A percentile compares a stretch with the other conserved stretches of the same genome.
Conservation (phyloP, 2,797 vertebrate species). For the Leucoraja ocellata region DNA sequence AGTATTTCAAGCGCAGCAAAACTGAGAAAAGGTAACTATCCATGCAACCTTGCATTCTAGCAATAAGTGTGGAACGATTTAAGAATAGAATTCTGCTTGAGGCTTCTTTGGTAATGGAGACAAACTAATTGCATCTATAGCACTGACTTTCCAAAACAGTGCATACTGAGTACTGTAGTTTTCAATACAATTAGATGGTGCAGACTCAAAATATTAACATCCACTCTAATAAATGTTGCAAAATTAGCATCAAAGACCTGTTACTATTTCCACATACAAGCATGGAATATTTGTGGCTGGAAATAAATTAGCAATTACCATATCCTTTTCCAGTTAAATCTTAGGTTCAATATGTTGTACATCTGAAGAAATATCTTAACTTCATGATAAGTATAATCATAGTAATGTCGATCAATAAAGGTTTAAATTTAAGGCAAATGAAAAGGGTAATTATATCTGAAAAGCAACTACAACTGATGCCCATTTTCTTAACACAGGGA, state of each 20-base stretch:
- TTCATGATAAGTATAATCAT: not conserved
- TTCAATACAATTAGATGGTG: not conserved
- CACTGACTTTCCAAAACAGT: not conserved
- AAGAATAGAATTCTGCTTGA: too few species aligned
- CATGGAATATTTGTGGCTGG: not conserved
- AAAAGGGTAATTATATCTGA: too few species aligned
- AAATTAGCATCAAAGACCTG: not conserved
- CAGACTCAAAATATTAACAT: not conserved
- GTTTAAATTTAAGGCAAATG: not conserved
- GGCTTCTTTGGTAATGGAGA: not conserved
- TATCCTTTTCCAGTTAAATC: not conserved
- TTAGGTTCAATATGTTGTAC: too few species aligned
- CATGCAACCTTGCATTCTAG: not conserved
- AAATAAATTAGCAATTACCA: not conserved
- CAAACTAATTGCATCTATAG: not conserved
- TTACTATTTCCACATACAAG: not conserved
- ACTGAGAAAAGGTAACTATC: not conserved
- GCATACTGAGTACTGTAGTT: not conserved
- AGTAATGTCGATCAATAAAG: not conserved
- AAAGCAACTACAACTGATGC: not conserved
- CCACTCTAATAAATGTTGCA: not conserved
- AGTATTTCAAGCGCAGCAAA: not conserved
- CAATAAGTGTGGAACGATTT: too few species aligned
- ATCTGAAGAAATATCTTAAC: not conserved
- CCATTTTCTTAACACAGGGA: not conserved